phyloP scores from a whole-genome alignment of 53 echinoderm and acorn worm species.

The Crossaster papposus region DNA sequence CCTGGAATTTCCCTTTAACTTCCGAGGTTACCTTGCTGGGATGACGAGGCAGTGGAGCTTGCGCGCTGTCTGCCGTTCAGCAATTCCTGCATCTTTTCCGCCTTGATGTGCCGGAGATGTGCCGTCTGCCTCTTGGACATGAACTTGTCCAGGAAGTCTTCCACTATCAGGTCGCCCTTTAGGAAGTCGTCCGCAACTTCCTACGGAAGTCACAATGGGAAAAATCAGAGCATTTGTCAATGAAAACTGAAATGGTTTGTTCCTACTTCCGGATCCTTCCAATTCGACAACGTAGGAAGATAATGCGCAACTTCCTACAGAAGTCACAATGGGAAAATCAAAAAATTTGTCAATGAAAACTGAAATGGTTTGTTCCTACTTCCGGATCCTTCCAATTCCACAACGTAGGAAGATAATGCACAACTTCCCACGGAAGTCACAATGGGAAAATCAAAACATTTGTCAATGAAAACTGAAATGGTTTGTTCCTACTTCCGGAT shows the following conservation, averaged over 20 bases:
- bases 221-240: neutral
- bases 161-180: slow-evolving; percentile 70
- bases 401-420: slow-evolving; percentile 76
- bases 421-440: slow-evolving; percentile 77
- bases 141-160: slow-evolving; percentile 86
- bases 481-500: too few species aligned
- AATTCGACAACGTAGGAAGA: too few species aligned
- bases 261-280: too few species aligned
- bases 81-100: slow-evolving; percentile 90
- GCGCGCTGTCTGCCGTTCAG: slow-evolving; percentile 31
- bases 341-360: neutral
- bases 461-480: too few species aligned
- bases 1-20: too few species aligned
- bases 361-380: too few species aligned
- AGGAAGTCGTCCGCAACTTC: slow-evolving; percentile 85
- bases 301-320: slow-evolving; percentile 83
- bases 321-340: neutral
- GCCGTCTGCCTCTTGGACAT: slow-evolving; percentile 71
- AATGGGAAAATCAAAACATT: neutral
- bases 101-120: slow-evolving; percentile 84
- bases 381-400: too few species aligned
- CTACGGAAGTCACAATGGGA: slow-evolving; percentile 54
- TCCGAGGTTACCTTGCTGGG: neutral
- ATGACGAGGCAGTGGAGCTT: slow-evolving; percentile 1
- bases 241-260: too few species aligned